A percentile compares a stretch with the other conserved stretches of the same genome.
Conservation (phyloP, 2,797 vertebrate species). For the Gambusia yucatana region DNA sequence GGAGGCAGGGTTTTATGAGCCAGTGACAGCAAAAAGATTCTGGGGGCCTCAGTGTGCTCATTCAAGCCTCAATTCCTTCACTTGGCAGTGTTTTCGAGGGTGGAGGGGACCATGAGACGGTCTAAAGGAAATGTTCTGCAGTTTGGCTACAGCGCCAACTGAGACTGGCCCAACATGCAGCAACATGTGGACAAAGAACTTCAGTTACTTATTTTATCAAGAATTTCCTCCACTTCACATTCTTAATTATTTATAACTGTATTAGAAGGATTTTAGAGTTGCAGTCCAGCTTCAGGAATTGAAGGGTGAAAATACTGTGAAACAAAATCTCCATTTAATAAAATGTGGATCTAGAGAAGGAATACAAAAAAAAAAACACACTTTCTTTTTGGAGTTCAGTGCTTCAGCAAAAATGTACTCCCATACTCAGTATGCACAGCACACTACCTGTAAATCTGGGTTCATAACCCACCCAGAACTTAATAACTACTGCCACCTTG, state of each 20-base stretch:
- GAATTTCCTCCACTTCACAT: neutral
- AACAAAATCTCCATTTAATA: neutral
- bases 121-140: constrained; percentile 47
- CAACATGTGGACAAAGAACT: neutral
- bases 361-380: neutral
- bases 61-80: constrained; percentile 71
- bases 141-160: constrained; percentile 29
- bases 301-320: neutral
- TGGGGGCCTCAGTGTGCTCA: constrained; percentile 73
- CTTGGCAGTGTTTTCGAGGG: constrained; percentile 73
- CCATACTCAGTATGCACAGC: constrained; percentile 57
- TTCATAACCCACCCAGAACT: constrained; percentile 48
- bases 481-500: constrained; percentile 68
- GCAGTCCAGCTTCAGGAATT: neutral
- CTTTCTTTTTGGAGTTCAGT: neutral
- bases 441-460: constrained; percentile 29
- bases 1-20: constrained; percentile 80
- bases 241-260: neutral
- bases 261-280: neutral
- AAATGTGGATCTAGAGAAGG: neutral
- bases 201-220: neutral
- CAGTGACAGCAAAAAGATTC: constrained; percentile 81
- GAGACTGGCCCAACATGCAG: neutral
- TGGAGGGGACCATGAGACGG: constrained; percentile 50
- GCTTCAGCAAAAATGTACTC: constrained; percentile 7